Evolutionary conservation across 2,113 vertebrate species (phyloP).

Genomic region (Leucosticte australis): DNA sequence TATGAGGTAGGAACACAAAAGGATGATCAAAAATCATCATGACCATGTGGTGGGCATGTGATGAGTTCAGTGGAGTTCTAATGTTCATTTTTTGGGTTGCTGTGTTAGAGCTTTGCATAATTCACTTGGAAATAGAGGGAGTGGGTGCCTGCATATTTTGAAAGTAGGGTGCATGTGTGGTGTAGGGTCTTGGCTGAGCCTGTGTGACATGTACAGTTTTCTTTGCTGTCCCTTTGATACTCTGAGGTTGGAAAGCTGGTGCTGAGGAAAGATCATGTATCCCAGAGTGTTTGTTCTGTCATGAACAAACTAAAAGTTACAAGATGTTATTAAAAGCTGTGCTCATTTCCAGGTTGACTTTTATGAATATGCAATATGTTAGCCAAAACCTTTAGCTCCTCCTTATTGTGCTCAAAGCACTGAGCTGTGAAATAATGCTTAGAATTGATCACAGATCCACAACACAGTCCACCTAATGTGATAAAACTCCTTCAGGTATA

Average conservation of each 20-base stretch:
- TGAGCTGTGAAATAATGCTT: conserved; percentile 57
- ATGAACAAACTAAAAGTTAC: neutral
- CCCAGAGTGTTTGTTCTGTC: neutral
- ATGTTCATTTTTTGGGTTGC: neutral
- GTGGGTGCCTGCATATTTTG: neutral
- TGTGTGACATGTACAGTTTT: neutral
- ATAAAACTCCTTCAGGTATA: neutral
- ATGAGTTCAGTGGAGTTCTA: neutral
- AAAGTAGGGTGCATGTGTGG: neutral
- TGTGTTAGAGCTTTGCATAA: neutral
- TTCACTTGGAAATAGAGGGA: neutral
- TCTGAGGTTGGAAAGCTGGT: neutral
- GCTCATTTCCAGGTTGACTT: neutral
- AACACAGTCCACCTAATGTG: neutral
- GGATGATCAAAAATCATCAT: neutral
- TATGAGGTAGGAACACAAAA: neutral
- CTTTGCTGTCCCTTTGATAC: neutral
- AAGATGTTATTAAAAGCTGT: neutral
- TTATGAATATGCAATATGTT: neutral
- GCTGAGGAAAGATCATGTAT: neutral
- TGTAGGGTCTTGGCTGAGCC: neutral
- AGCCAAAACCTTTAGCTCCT: conserved; percentile 34
- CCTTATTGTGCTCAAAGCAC: conserved; percentile 29
- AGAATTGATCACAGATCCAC: conserved; percentile 10
- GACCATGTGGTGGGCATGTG: no score